Conservation (phyloP, 2,797 vertebrate species). For the Diceros bicornis region DNA sequence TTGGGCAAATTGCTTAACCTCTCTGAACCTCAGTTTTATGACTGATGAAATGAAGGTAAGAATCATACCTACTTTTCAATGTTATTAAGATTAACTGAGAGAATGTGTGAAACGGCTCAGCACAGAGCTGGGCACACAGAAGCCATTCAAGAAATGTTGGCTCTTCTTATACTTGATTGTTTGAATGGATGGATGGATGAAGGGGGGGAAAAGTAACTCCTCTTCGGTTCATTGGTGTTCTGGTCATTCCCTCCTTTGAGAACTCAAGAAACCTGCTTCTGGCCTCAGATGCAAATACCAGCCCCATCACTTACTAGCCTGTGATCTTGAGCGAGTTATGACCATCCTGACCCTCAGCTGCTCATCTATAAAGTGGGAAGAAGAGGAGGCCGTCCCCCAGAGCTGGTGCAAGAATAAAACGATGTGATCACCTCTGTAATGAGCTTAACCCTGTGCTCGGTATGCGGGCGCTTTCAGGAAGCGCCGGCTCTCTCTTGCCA, state of each 20-base stretch:
- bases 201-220: background rate
- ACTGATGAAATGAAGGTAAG: background rate
- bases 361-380: background rate
- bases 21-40: background rate
- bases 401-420: accelerated
- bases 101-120: background rate
- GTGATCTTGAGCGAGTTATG: background rate
- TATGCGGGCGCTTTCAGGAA: accelerated
- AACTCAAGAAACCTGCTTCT: background rate
- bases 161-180: background rate
- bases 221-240: background rate
- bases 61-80: background rate
- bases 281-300: background rate
- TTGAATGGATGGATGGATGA: too few species aligned
- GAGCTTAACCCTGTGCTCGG: background rate
- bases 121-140: background rate
- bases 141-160: background rate
- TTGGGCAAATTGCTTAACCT: background rate
- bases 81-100: background rate
- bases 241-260: background rate
- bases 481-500: accelerated
- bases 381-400: background rate
- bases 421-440: accelerated
- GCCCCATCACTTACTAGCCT: background rate
- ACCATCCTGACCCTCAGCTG: background rate